Evolutionary conservation across 2,113 vertebrate genomes (phyloP), one percentile per base, ranked within the genome.

Genomic region (Prunella fulvescens): DNA sequence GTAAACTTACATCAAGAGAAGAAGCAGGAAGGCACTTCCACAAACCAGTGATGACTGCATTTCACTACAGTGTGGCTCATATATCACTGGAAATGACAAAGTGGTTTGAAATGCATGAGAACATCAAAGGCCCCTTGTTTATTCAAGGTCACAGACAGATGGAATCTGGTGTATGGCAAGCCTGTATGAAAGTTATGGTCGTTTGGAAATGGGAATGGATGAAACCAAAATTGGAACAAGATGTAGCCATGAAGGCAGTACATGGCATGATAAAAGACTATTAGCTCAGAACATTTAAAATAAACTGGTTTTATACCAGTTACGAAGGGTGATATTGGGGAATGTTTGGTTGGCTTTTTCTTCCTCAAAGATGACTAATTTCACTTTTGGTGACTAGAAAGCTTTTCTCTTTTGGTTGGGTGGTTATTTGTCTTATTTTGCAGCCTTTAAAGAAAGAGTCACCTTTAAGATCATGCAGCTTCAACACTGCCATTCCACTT

Each of bases 161-260:
- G 95, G 83, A 94, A 86, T 92, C 88, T 92, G 86, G 90, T 87
- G 47, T 65, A 89, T 77, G 85, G 96, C 74, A 81, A 90, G 88
- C 39, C 83, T 81, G 8, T 81, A 65, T 88, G 88, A 93, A 92
- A 77, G 86, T 86, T 86, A 77, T 64, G 86, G 86, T 84, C 2
- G 0, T 84, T 92, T 88, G 90, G 93, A 93, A 94, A 91, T 3
- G 42, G 92, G 86, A 80, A 94, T 73, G 86, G 93, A 66, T 82
- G 78, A 95, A 96, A 94, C 93, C 95, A 84, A 96, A 95, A 96
- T 93, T 95, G 95, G 86, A 97, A 91, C 95, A 97, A 96, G 96
- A 90, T 95, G 94, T 83, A 81, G 79, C 57, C 54, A 77, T 69
- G 84, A 94, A 92, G 65, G 39, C 91, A 96, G 58, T 67, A 56